Percentiles rank a stretch among this genome's conserved stretches.
These are phyloP conservation scores for Periphyllus acericola DNA, from an alignment of 2,888 invertebrate genomes.

Conservation along the genomic window DNA sequence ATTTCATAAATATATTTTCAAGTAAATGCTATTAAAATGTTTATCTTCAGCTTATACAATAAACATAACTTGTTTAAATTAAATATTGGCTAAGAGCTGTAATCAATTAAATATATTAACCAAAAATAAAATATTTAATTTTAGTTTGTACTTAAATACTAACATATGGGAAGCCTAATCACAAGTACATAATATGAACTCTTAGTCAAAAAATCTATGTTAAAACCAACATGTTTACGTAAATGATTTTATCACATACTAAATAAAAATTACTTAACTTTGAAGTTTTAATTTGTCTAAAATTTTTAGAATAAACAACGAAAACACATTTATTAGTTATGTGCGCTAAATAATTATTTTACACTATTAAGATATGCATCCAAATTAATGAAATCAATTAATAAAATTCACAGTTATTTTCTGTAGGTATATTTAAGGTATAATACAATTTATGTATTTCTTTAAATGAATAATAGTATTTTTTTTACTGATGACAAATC, in stretches of 20 bases:
- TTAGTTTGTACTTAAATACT: slow-evolving; percentile 24
- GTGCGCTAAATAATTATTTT: neutral
- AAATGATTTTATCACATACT: slow-evolving; percentile 9
- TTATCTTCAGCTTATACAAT: neutral
- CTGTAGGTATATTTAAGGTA: neutral
- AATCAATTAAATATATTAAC: neutral
- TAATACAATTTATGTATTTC: neutral
- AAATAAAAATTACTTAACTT: slow-evolving; percentile 44
- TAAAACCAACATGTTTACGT: neutral
- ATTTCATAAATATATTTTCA: neutral
- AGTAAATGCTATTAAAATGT: neutral
- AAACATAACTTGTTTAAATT: neutral
- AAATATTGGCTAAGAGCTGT: slow-evolving; percentile 8
- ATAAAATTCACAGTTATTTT: neutral
- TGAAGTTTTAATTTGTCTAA: neutral
- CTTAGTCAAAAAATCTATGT: slow-evolving; percentile 10
- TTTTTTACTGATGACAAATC: neutral
- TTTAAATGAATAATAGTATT: slow-evolving; percentile 1
- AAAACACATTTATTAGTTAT: neutral
- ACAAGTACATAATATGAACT: neutral
- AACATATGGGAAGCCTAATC: neutral
- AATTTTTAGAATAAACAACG: slow-evolving; percentile 14
- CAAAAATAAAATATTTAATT: neutral
- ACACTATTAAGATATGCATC: slow-evolving; percentile 44
- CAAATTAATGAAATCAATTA: slow-evolving; percentile 23